Conservation (phyloP, 1,140 invertebrate species). For the Caenorhabditis tropicalis region DNA sequence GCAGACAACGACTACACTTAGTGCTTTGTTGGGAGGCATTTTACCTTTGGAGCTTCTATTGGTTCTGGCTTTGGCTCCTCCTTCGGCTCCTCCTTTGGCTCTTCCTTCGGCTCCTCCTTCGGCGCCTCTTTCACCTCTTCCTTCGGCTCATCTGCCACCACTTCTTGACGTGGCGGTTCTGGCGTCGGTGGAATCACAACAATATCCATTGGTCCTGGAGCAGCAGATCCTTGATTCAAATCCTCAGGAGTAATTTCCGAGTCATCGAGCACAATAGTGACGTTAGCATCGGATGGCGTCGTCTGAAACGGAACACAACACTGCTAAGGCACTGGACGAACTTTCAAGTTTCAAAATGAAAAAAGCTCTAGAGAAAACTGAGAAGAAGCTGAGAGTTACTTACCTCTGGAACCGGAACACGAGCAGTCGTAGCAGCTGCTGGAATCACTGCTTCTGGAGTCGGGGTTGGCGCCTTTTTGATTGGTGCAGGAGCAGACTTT, state of each 20-base stretch:
- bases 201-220: background rate
- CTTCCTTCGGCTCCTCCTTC: background rate
- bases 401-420: background rate
- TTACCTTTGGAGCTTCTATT: too few species aligned
- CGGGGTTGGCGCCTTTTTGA: background rate
- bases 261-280: background rate
- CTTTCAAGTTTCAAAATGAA: background rate
- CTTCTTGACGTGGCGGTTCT: background rate
- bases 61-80: background rate
- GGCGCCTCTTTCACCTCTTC: background rate
- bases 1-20: background rate
- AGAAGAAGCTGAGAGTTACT: background rate
- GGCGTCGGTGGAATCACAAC: conserved; percentile 11
- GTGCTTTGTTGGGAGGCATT: too few species aligned
- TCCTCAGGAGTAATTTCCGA: too few species aligned
- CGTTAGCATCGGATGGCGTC: background rate
- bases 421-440: background rate
- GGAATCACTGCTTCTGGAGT: background rate
- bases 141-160: background rate
- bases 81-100: background rate
- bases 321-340: background rate
- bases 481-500: background rate
- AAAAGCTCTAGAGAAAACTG: background rate
- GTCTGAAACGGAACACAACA: conserved; percentile 1
- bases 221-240: background rate